phyloP scores from a whole-genome alignment of 37 sponge, comb jelly and placozoan genomes.

The Geodia barretti region DNA sequence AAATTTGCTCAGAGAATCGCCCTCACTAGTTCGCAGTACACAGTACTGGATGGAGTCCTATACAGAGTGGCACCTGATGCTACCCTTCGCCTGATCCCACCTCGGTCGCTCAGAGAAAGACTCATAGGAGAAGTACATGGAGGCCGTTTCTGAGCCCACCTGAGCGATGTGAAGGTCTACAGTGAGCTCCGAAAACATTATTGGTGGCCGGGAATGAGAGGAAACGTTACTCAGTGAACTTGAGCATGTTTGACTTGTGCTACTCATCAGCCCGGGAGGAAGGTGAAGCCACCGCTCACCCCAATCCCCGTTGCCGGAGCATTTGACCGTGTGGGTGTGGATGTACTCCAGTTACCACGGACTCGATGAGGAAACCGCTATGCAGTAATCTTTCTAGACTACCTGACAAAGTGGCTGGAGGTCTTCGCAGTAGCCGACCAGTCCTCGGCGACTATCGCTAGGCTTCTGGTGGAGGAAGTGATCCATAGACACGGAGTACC shows the following conservation, averaged over 20 bases:
- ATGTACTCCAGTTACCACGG: slow-evolving; percentile 40
- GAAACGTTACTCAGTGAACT: slow-evolving; percentile 25
- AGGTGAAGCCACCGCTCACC: slow-evolving; percentile 26
- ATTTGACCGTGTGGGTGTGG: slow-evolving; percentile 57
- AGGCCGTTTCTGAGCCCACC: slow-evolving; percentile 41
- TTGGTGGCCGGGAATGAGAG: slow-evolving; percentile 60
- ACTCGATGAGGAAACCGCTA: slow-evolving; percentile 38
- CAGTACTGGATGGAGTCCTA: slow-evolving; percentile 26
- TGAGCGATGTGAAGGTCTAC: slow-evolving; percentile 41
- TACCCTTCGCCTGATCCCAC: slow-evolving; percentile 44
- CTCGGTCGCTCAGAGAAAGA: slow-evolving; percentile 4
- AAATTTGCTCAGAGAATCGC: slow-evolving; percentile 8
- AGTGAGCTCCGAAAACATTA: slow-evolving; percentile 42
- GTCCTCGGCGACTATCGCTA: slow-evolving; percentile 36
- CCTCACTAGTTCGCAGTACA: slow-evolving; percentile 20
- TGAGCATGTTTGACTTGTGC: slow-evolving; percentile 44
- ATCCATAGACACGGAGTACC: slow-evolving; percentile 45
- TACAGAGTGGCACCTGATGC: slow-evolving; percentile 51
- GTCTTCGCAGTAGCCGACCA: slow-evolving; percentile 32
- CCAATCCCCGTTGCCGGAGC: slow-evolving; percentile 61
- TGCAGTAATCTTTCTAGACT: slow-evolving; percentile 66
- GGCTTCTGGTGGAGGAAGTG: slow-evolving; percentile 32
- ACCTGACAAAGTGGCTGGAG: slow-evolving; percentile 59
- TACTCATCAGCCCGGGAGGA: slow-evolving; percentile 12
- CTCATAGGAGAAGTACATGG: slow-evolving; percentile 54